Base-by-base conservation (phyloP, 2,113 vertebrate species). In the Mandrillus leucophaeus region DNA sequence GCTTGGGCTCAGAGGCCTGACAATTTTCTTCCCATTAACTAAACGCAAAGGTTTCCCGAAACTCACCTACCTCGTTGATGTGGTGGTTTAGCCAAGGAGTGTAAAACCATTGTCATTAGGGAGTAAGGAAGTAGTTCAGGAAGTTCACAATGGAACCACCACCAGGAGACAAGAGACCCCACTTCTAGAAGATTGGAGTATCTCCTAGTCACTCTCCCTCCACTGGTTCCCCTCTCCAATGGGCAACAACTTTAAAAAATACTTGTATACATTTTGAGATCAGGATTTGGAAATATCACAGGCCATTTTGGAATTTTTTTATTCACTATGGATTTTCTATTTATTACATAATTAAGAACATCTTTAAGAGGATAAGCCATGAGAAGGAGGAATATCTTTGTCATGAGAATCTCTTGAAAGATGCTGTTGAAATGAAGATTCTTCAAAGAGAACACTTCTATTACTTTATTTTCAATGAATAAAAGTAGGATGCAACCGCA, bases 1-100 rank as follows among this genome's bases (percentile, higher is more conserved):
- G 48, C 48, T 50, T 50, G 48, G 48, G 48, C 48, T 50, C 48
- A 50, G 13, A 50, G 48, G 48, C 48, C 48, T 50, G 48, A 50
- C 13, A 50, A 20, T 89, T 72, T 70, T 82, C 43, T 43, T 93
- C 57, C 32, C 40, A 64, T 95, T 85, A 95, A 97, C 91, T 84
- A 76, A 85, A 84, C 35, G 64, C 79, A 40, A 90, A 75, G 2
- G 6, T 76, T 88, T 81, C 17, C 50, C 38, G 66, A 89, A 61
- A 68, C n/a, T 61, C 88, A 73, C 83, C 86, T 64, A 78, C 87
- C 66, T 89, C 75, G n/a, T 1, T 35, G 68, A 73, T 70, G 32
- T 1, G 23, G 50, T 35, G 25, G 91, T 86, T 50, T 32, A 14
- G 3, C 59, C 57, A 79, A 70, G 90, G 45, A 52, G 48, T 14